Evolutionary conservation across 1,140 invertebrate species (phyloP), one percentile per base, ranked within the genome.

Genomic region (Lordiphosa mommai): DNA sequence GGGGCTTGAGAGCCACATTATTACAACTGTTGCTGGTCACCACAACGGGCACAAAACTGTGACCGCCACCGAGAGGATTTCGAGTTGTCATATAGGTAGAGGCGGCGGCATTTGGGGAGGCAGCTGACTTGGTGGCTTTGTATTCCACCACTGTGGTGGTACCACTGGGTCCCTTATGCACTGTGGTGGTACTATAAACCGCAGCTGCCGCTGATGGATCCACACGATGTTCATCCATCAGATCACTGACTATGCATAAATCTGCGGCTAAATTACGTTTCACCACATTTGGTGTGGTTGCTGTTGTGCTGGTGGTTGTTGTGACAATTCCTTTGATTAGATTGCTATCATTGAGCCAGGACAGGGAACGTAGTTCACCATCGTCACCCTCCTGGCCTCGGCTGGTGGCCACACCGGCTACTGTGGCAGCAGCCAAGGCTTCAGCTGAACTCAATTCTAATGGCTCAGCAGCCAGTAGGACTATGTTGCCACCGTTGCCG

Each of bases 281-380:
- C 3, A 6, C 17, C 17, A 20, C 17, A 20, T 20, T 41, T 41
- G 17, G 16, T 8, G 20, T 20, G 5, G 46, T 3, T 64, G 64
- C 4, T 17, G 27, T 8, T 32, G 52, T 7, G 55, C 20, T 34
- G 47, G 53, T 40, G 9, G 51, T 43, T 20, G 51, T 73, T 27
- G 59, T 76, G 1, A 88, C 84, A 69, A 79, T 89, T 91, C 94
- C 93, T 91, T 97, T 96, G 6, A 98, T 91, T 63, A 98, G 89
- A 90, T 98, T 97, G 72, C 93, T 94, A 88, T 98, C 95, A 87
- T 97, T 96, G 6, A 98, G 90, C 96, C 97, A 98, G 41, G 94
- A 93, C 1, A 98, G 90, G 55, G 95, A 95, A 1, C 96, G 97
- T 20, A 98, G 90, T 77, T 98, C 97, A 70, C 97, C 95, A 80